These are phyloP conservation scores for Heliconius congener DNA, from an alignment of 1,140 invertebrate genomes.

Conservation along the genomic window DNA sequence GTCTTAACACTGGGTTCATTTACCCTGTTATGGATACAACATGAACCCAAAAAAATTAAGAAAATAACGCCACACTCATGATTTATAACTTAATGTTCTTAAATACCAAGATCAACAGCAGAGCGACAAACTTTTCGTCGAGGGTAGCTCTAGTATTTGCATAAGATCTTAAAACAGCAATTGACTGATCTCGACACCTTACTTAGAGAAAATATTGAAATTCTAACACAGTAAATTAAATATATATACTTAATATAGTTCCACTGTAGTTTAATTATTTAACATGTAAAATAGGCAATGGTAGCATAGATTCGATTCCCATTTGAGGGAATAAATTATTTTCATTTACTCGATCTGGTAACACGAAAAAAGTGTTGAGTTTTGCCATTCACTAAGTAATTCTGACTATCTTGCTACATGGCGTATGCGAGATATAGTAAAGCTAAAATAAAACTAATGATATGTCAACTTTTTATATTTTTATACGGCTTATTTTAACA, in stretches of 20 bases:
- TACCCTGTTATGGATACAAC: neutral
- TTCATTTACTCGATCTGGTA: too few relatives aligned
- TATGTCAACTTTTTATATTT: too few relatives aligned
- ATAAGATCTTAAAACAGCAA: slow-evolving; percentile 76
- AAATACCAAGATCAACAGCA: slow-evolving; percentile 35
- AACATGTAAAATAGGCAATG: too few relatives aligned
- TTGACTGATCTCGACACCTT: slow-evolving; percentile 65
- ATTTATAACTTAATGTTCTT: neutral
- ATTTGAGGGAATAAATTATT: too few relatives aligned
- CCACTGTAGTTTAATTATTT: too few relatives aligned
- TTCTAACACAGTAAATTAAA: slow-evolving; percentile 45
- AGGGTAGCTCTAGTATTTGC: slow-evolving; percentile 55
- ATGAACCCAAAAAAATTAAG: neutral
- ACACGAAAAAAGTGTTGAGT: too few relatives aligned
- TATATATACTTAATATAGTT: neutral
- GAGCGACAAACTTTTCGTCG: slow-evolving; percentile 59
- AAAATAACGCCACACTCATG: slow-evolving; percentile 19
- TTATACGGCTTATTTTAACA: too few relatives aligned
- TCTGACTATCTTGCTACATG: too few relatives aligned
- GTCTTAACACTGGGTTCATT: neutral
- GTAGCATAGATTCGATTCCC: too few relatives aligned
- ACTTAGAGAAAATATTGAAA: slow-evolving; percentile 58
- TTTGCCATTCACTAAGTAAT: too few relatives aligned
- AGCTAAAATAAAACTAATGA: too few relatives aligned
- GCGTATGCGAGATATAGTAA: too few relatives aligned